Conservation (phyloP, 2,797 vertebrate genomes). For the Euphonia xanthogaster region DNA sequence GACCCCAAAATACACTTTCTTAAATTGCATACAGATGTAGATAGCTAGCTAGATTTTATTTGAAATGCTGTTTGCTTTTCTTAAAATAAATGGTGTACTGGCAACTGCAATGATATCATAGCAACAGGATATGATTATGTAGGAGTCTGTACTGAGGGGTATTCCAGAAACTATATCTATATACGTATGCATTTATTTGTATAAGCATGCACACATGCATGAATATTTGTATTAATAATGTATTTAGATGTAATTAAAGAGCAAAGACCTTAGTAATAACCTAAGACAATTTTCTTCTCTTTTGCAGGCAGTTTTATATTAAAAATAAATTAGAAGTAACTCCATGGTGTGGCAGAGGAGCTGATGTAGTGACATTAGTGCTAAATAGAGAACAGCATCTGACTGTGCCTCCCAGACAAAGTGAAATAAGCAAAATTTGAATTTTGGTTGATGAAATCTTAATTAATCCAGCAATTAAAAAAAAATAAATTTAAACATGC, state of each 20-base stretch:
- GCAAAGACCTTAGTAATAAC: neutral
- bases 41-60: neutral
- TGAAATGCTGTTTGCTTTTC: slow-evolving; percentile 14
- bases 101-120: slow-evolving; percentile 60
- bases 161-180: slow-evolving; percentile 40
- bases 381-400: slow-evolving; percentile 21
- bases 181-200: neutral
- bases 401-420: neutral
- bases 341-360: neutral
- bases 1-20: neutral
- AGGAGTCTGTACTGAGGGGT: slow-evolving; percentile 37
- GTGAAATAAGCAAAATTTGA: slow-evolving; percentile 14
- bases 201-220: fast-evolving
- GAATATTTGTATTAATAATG: neutral
- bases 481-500: neutral
- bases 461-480: neutral
- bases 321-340: slow-evolving; percentile 10
- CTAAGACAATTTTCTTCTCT: neutral
- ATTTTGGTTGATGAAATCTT: slow-evolving; percentile 1
- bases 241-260: neutral
- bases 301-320: neutral
- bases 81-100: slow-evolving; percentile 16
- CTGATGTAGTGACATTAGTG: slow-evolving; percentile 22
- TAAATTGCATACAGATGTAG: neutral
- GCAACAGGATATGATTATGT: slow-evolving; percentile 57